A percentile compares a stretch with the other conserved stretches of the same genome.
These are phyloP conservation scores for Sesamia inferens DNA, from an alignment of 2,888 invertebrate species.

Conservation along the genomic window DNA sequence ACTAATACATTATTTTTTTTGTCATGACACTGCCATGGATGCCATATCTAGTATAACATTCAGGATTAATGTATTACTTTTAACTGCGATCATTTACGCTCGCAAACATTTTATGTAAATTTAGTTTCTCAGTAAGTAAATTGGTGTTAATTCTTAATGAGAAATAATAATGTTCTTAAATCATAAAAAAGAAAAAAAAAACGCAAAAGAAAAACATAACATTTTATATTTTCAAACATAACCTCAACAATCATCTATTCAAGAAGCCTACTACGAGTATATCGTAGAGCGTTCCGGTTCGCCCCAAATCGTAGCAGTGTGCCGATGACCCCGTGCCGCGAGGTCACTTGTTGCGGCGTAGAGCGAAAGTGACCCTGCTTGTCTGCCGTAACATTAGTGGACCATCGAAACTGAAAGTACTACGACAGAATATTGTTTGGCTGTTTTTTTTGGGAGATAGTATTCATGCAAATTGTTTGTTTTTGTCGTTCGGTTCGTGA, in stretches of 20 bases:
- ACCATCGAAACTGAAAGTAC: slow-evolving; percentile 62
- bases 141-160: no score
- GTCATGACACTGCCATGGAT: no score
- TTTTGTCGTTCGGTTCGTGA: not conserved
- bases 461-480: slow-evolving; percentile 7
- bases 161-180: no score
- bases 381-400: slow-evolving; percentile 41
- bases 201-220: not conserved
- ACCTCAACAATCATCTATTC: slow-evolving; percentile 4
- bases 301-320: slow-evolving; percentile 47
- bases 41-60: no score
- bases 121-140: no score
- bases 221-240: not conserved
- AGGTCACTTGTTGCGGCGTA: slow-evolving; percentile 62
- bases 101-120: no score
- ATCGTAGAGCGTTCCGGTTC: slow-evolving; percentile 36
- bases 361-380: slow-evolving; percentile 62
- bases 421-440: slow-evolving; percentile 35
- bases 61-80: no score
- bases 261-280: slow-evolving; percentile 10
- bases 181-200: no score
- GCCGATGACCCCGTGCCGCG: slow-evolving; percentile 48
- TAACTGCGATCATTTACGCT: no score
- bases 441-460: slow-evolving; percentile 11
- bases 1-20: no score